phyloP scores from a whole-genome alignment of 2,888 invertebrate genomes.

The Agonopterix heracliana region DNA sequence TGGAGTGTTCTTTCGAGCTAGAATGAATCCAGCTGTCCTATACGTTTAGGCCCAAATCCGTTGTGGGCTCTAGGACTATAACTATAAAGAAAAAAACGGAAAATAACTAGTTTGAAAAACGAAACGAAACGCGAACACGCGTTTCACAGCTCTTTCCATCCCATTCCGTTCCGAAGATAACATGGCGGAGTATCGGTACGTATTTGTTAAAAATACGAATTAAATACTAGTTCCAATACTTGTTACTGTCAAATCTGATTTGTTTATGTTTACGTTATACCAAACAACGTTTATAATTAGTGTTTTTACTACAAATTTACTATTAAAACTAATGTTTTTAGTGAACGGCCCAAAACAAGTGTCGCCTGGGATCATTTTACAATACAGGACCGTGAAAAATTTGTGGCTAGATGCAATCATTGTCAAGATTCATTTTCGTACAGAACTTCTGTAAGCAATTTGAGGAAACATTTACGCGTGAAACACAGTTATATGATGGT shows the following conservation, averaged over 20 bases:
- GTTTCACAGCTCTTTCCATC: neutral
- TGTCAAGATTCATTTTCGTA: constrained; percentile 12
- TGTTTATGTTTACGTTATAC: neutral
- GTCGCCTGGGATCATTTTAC: constrained; percentile 14
- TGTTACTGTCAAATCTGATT: neutral
- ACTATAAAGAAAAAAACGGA: too few relatives aligned
- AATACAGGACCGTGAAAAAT: constrained; percentile 7
- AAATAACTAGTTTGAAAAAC: too few relatives aligned
- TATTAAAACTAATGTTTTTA: neutral
- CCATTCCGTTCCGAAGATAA: neutral
- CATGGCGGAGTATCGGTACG: constrained; percentile 11
- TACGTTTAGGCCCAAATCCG: too few relatives aligned
- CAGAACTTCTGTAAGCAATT: constrained; percentile 7
- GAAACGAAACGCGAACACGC: too few relatives aligned
- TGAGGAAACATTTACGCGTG: constrained; percentile 11
- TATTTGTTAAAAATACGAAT: constrained; percentile 9
- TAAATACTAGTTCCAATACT: constrained; percentile 4
- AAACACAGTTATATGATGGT: constrained; percentile 9
- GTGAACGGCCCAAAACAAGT: constrained; percentile 3
- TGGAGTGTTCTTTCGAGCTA: too few relatives aligned
- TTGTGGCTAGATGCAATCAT: constrained; percentile 10
- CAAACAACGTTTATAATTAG: neutral
- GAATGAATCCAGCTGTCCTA: too few relatives aligned
- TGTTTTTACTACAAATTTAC: neutral
- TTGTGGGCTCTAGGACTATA: too few relatives aligned